Percentiles rank a stretch among this genome's conserved stretches.
phyloP scores from a whole-genome alignment of 1,140 invertebrate genomes.

The Saccostrea echinata region DNA sequence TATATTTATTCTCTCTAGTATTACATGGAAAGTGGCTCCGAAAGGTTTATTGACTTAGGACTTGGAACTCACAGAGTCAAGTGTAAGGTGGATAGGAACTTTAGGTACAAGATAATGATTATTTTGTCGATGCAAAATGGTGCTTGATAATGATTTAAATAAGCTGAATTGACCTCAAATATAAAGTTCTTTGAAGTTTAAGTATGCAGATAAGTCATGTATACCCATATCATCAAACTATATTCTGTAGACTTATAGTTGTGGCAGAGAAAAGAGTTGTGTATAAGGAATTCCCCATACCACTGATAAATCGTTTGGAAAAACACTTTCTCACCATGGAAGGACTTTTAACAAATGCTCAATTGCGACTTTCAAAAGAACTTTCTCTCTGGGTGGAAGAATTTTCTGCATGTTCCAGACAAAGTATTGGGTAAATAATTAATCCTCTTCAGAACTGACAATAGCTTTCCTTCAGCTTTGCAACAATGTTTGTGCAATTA shows the following conservation, averaged over 20 bases:
- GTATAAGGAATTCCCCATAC: constrained; percentile 75
- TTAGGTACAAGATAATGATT: constrained; percentile 65
- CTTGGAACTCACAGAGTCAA: constrained; percentile 78
- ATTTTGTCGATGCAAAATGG: background rate
- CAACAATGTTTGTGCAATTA: too few species aligned
- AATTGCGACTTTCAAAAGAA: constrained; percentile 58
- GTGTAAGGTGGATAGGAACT: constrained; percentile 73
- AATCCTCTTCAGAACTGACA: too few species aligned
- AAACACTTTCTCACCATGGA: constrained; percentile 74
- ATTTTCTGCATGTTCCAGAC: background rate
- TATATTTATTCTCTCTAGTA: constrained; percentile 58
- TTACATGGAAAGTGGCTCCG: constrained; percentile 72
- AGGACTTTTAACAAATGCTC: constrained; percentile 66
- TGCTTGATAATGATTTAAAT: too few species aligned
- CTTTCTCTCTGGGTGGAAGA: constrained; percentile 66
- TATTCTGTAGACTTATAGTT: constrained; percentile 66
- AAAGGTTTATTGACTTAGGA: constrained; percentile 76
- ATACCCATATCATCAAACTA: background rate
- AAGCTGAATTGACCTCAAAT: too few species aligned
- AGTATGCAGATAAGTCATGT: background rate
- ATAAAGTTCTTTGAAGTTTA: too few species aligned
- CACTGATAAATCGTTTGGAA: constrained; percentile 76
- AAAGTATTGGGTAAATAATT: background rate
- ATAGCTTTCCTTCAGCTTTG: too few species aligned
- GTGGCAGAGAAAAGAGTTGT: constrained; percentile 74